phyloP scores from a whole-genome alignment of 2,113 vertebrate species.

The Phoxinus phoxinus region DNA sequence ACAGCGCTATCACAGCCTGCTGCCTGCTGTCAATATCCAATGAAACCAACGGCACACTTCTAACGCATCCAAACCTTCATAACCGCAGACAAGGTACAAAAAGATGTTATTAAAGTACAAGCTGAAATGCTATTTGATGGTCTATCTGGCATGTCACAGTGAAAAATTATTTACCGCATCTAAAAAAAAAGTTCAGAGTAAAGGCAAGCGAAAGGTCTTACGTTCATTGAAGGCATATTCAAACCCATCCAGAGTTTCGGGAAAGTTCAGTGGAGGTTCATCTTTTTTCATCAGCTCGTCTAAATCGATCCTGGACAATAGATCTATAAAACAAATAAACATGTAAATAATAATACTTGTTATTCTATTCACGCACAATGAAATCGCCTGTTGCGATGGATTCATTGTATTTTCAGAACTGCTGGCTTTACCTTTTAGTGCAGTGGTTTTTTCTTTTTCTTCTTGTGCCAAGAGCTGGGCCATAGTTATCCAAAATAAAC shows the following conservation, averaged over 20 bases:
- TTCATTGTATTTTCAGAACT: neutral
- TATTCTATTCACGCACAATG: too few species aligned
- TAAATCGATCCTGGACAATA: conserved; percentile 95
- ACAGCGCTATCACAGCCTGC: conserved; percentile 57
- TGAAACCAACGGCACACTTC: conserved; percentile 29
- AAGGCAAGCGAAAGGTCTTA: conserved; percentile 72
- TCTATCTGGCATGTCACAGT: neutral
- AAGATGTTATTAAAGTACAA: conserved; percentile 21
- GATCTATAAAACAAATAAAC: conserved; percentile 75
- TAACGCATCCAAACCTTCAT: conserved; percentile 2
- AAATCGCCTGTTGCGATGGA: too few species aligned
- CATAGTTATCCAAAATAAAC: conserved; percentile 83
- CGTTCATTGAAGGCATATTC: conserved; percentile 97
- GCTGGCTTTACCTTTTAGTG: conserved; percentile 84
- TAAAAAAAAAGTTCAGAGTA: neutral
- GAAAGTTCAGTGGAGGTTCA: conserved; percentile 94
- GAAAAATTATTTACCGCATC: neutral
- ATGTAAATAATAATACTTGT: too few species aligned
- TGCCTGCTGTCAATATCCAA: conserved; percentile 50
- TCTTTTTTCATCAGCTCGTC: conserved; percentile 99
- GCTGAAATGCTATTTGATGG: neutral
- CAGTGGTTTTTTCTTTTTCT: conserved; percentile 94
- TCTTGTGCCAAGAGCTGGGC: conserved; percentile 89
- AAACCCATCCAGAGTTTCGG: conserved; percentile 94
- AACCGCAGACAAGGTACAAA: neutral